Evolutionary conservation across 2,113 vertebrate genomes (phyloP), one percentile per base, ranked within the genome.

Genomic region (Gyps fulvus): DNA sequence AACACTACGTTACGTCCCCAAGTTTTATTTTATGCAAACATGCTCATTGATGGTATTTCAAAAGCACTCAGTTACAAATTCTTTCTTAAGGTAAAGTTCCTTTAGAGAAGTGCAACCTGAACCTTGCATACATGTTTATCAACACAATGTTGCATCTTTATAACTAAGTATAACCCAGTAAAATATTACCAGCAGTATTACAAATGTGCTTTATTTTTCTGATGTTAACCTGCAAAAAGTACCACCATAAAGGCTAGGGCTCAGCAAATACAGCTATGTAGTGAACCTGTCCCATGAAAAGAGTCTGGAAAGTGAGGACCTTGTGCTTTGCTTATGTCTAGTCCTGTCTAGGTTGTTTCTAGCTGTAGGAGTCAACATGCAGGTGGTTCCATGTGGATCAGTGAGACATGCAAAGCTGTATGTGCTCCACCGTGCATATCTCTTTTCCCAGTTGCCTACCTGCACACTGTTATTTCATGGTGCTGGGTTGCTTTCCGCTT

Each of bases 381-480:
- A 52, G 4, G 22, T 63, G 65, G 8, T 7, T 89, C 58, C 29
- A 7, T 12, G 22, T 43, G 22, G 14, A 62, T 57, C 45, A 45
- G 32, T 34, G 42, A 86, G 31, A 27, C 5, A n/a, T 21, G 16
- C 23, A 52, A 61, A 58, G 18, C 14, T 49, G 1, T 12, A 7
- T 22, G 23, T 34, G 26, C 16, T 73, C 21, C 31, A 65, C 3
- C 3, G 10, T 19, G 10, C 0, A 4, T 16, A 31, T n/a, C 25
- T 45, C 36, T 69, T 47, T 78, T 57, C 40, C 34, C 26, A 21
- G 10, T 11, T 87, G 17, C 31, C n/a, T 42, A 8, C 32, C 15
- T 71, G 19, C 21, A 36, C 0, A 0, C 40, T 81, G 11, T 8
- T 62, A 63, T 59, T 80, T 76, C n/a, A 25, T 3, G 1, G 16